phyloP scores from a whole-genome alignment of 64 coral and sea anemone species.

The Astreopora myriophthalma region DNA sequence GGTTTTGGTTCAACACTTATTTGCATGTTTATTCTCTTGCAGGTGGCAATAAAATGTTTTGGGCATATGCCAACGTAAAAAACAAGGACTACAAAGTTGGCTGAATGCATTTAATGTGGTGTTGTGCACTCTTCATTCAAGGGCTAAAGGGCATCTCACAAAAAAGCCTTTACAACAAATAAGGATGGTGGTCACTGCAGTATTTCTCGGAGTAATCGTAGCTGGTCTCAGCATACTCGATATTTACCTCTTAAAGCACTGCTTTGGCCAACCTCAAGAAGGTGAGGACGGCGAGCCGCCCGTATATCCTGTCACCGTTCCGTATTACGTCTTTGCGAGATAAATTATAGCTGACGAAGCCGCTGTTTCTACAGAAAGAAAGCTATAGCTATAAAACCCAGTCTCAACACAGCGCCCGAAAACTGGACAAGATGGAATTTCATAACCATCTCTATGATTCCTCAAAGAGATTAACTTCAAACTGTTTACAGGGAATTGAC shows the following conservation, averaged over 20 bases:
- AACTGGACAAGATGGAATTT: not conserved
- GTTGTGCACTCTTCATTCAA: not conserved
- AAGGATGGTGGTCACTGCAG: constrained; percentile 29
- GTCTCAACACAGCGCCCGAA: not conserved
- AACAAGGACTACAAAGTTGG: not conserved
- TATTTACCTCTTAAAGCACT: constrained; percentile 59
- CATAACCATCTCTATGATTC: not conserved
- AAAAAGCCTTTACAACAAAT: not conserved
- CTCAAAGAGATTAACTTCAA: not conserved
- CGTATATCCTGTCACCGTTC: constrained; percentile 6
- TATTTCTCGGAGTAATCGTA: constrained; percentile 64
- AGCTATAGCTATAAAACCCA: not conserved
- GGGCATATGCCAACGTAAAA: not conserved
- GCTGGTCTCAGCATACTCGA: constrained; percentile 49
- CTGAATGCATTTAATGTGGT: not conserved
- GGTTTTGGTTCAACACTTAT: no score
- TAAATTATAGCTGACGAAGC: not conserved
- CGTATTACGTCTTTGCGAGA: constrained; percentile 17
- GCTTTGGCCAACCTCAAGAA: not conserved
- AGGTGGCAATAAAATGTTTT: constrained; percentile 22
- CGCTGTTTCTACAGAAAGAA: not conserved
- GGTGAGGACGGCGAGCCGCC: not conserved
- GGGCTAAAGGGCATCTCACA: not conserved
- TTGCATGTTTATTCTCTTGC: not conserved
- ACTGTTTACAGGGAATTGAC: not conserved